Base-by-base conservation (phyloP, 2,113 vertebrate species). In the Brachyhypopomus gauderio region DNA sequence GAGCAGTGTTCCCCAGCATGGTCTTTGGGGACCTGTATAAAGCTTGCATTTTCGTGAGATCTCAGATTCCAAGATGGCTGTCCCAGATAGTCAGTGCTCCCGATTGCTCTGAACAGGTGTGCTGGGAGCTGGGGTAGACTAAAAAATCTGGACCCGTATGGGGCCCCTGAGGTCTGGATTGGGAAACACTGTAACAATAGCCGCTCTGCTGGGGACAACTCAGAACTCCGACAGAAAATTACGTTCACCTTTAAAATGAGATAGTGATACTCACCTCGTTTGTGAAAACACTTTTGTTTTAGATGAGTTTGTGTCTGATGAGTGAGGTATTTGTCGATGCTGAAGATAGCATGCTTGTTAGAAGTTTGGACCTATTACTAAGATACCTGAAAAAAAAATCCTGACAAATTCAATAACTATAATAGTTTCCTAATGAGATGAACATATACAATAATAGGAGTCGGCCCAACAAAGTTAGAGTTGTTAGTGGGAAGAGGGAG, bases 171-270 rank as follows among this genome's bases (percentile, higher is more conserved):
- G 45, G 45, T 52, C 45, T 52, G 45, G 45, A 12, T 52, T 52
- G 12, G 45, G 45, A 52, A 52, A 52, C 45, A 52, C 14, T 52
- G 45, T 14, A 14, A 11, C 8, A 52, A 41, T 41, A 41, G 5
- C 4, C 41, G 9, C 7, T 5, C 41, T 41, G 41, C 41, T 8
- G 9, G 41, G 9, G 41, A 9, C 41, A 30, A 20, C 38, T 34
- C 75, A 62, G 70, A 30, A 20, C 38, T 34, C 75, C 67, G 70
- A 14, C 41, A 77, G 67, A 58, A 78, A 66, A 41, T 48, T 67
- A 22, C 59, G 23, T 25, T 19, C 58, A 38, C 6, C 66, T 36
- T 62, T 23, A 62, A 60, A 41, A 41, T 6, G 41, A 41, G 41
- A 41, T 9, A 9, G 41, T 5, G 41, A 9, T 41, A 5, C 9